Base-by-base conservation (phyloP, 2,113 vertebrate genomes). In the Amblyornis subalaris region DNA sequence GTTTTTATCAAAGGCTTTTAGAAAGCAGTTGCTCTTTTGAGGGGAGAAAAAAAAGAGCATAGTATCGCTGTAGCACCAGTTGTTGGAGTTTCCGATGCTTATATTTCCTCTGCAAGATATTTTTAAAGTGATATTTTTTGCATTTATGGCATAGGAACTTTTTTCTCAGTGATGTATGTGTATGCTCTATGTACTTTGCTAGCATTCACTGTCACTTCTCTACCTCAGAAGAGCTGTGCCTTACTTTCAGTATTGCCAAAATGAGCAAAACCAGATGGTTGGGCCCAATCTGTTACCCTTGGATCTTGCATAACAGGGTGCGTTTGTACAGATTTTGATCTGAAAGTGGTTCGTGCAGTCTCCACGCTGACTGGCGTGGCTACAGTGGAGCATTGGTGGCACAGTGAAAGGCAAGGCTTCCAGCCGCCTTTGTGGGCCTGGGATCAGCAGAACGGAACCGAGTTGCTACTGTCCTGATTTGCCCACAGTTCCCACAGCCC, bases 321-420 rank as follows among this genome's bases (percentile, higher is more conserved):
- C 7, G 9, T 72, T 82, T 69, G 6, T 57, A 17, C 40, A 64
- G 69, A 26, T 75, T 28, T 33, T 76, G 47, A 38, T 29, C 17
- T 14, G 51, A 31, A 64, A 42, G 54, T 33, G 24, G 3, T 57
- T 28, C 0, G 0, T 60, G 31, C 28, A 12, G 5, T 50, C 21
- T 72, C 45, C 14, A 8, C 7, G 0, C 9, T 57, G 53, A 7
- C 36, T 50, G 72, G 28, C 12, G 2, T 5, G 18, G n/a, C 74
- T 53, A 0, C n/a, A 61, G 58, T 2, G 38, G 7, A 33, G 15
- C 3, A 0, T 4, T 70, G 67, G 45, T n/a, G 70, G 25, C 31
- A 29, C 45, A 20, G 57, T n/a, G 51, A 23, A 83, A 64, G 42
- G 23, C 54, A 76, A 51, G 45, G 62, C 65, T 92, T 84, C 57